Evolutionary conservation across 2,113 vertebrate genomes (phyloP).

Genomic region (Erpornis zantholeuca): DNA sequence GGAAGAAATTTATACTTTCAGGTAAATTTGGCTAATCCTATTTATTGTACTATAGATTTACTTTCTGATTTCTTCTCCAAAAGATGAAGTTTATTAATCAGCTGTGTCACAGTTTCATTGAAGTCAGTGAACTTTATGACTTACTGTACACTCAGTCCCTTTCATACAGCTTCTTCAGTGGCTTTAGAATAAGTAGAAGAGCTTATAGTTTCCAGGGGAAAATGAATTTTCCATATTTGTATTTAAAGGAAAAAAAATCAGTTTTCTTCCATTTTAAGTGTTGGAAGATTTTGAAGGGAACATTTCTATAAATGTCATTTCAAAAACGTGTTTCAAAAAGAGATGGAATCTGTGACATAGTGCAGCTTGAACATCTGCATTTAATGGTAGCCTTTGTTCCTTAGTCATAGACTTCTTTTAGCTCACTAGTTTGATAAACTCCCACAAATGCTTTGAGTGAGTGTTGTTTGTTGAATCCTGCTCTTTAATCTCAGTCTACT

Average conservation of each 20-base stretch:
- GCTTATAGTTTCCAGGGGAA: neutral
- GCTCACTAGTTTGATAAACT: neutral
- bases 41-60: neutral
- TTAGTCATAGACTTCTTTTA: neutral
- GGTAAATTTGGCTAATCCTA: constrained; percentile 67
- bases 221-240: neutral
- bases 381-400: neutral
- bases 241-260: neutral
- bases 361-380: neutral
- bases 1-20: constrained; percentile 89
- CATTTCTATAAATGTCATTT: neutral
- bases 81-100: neutral
- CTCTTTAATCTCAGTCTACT: neutral
- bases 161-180: neutral
- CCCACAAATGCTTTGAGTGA: neutral
- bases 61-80: neutral
- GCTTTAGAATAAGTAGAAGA: neutral
- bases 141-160: neutral
- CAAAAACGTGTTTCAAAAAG: neutral
- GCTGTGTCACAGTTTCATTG: neutral
- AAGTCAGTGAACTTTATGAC: neutral
- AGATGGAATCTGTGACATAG: neutral
- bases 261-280: neutral
- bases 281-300: neutral
- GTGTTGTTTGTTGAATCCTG: neutral